Percentiles rank a stretch among this genome's conserved stretches.
phyloP scores from a whole-genome alignment of 1,140 invertebrate species.

The Sycophaga agraensis region DNA sequence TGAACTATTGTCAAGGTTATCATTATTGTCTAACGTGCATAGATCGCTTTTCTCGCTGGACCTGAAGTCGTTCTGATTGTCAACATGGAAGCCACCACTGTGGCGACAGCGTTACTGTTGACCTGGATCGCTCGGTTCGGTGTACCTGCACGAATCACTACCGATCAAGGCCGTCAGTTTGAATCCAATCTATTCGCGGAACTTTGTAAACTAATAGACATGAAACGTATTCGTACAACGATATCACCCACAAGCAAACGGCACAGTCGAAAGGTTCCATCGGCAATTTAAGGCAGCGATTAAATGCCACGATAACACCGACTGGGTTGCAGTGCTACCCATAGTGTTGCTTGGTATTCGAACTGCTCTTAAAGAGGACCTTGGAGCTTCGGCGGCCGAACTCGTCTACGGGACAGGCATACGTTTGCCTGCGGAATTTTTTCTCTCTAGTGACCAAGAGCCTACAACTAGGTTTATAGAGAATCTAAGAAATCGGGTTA shows the following conservation, averaged over 20 bases:
- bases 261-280: too few relatives aligned
- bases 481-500: constrained; percentile 9
- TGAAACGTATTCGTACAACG: constrained; percentile 35
- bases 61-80: constrained; percentile 37
- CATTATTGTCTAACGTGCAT: constrained; percentile 36
- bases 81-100: constrained; percentile 32
- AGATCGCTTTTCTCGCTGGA: too few relatives aligned
- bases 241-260: too few relatives aligned
- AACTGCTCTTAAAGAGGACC: constrained; percentile 36
- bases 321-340: constrained; percentile 41
- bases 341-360: constrained; percentile 44
- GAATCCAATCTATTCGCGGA: constrained; percentile 37
- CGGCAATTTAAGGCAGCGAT: too few relatives aligned
- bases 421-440: constrained; percentile 44
- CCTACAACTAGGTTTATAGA: not conserved
- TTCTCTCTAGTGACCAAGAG: not conserved
- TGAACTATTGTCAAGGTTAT: constrained; percentile 10
- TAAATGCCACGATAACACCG: constrained; percentile 1
- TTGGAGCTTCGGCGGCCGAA: constrained; percentile 36
- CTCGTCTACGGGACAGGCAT: constrained; percentile 46
- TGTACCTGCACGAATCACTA: constrained; percentile 35
- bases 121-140: constrained; percentile 43
- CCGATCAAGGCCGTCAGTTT: constrained; percentile 40
- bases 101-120: constrained; percentile 30
- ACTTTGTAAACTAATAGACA: constrained; percentile 35